Conservation (phyloP, 2,797 vertebrate genomes). For the Paratrypauchen microcephalus region DNA sequence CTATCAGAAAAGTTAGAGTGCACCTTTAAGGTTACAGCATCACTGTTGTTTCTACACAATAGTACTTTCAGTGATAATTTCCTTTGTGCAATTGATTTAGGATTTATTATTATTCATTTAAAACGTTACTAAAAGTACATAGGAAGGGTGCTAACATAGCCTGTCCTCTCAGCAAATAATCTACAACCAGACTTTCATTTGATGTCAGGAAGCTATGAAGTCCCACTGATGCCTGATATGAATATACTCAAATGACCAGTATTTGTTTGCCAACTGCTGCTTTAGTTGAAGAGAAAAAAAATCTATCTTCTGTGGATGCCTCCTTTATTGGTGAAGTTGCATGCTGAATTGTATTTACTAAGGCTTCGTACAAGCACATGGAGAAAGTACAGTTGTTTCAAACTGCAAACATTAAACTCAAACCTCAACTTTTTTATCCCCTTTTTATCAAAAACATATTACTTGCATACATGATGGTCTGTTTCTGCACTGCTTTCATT, state of each 20-base stretch:
- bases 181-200: not conserved
- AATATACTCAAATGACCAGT: not conserved
- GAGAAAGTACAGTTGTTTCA: not conserved
- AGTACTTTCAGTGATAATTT: too few relatives aligned
- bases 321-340: not conserved
- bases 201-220: too few relatives aligned
- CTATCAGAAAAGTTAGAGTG: too few relatives aligned
- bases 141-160: not conserved
- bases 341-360: not conserved
- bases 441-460: not conserved
- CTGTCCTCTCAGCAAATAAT: not conserved
- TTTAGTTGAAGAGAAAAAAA: too few relatives aligned
- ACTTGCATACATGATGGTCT: not conserved
- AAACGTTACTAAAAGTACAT: too few relatives aligned
- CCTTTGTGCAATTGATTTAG: too few relatives aligned
- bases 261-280: too few relatives aligned
- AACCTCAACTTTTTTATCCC: not conserved
- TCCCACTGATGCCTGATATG: not conserved
- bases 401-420: not conserved
- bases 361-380: not conserved
- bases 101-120: too few relatives aligned
- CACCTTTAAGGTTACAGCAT: too few relatives aligned
- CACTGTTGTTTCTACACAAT: too few relatives aligned
- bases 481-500: conserved; percentile 1
- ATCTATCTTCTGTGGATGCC: not conserved